phyloP scores from a whole-genome alignment of 2,888 invertebrate species.

The Platycnemis pennipes region DNA sequence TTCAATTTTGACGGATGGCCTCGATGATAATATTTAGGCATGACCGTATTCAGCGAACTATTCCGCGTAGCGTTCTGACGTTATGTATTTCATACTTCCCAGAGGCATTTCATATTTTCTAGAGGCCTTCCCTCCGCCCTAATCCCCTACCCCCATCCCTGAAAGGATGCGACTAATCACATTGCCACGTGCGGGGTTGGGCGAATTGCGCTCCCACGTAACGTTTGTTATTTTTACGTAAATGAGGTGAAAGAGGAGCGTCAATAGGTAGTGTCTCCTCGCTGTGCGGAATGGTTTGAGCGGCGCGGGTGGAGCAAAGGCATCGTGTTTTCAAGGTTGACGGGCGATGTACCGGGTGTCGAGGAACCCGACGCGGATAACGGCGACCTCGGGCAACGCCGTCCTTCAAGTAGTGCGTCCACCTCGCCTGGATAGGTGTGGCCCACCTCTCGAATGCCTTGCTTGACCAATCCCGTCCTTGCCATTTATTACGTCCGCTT shows the following conservation, averaged over 20 bases:
- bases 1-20: not conserved
- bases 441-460: slow-evolving; percentile 7
- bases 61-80: not conserved
- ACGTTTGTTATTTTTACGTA: slow-evolving; percentile 1
- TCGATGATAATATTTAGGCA: not conserved
- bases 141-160: not conserved
- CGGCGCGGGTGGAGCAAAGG: slow-evolving; percentile 17
- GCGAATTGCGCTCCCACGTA: slow-evolving; percentile 6
- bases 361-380: slow-evolving; percentile 41
- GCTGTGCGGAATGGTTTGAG: not conserved
- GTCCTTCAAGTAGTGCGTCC: slow-evolving; percentile 53
- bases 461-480: not conserved
- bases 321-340: slow-evolving; percentile 38
- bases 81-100: slow-evolving; percentile 7
- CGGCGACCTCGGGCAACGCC: slow-evolving; percentile 56
- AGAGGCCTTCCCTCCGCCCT: not conserved
- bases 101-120: not conserved
- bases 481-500: slow-evolving; percentile 4
- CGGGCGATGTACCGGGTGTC: slow-evolving; percentile 41
- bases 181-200: not conserved
- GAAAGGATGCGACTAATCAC: not conserved
- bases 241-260: slow-evolving; percentile 28
- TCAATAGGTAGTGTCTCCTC: not conserved
- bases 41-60: not conserved
- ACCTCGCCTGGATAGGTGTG: slow-evolving; percentile 57